phyloP scores from a whole-genome alignment of 2,113 vertebrate genomes.

The Erinaceus europaeus region DNA sequence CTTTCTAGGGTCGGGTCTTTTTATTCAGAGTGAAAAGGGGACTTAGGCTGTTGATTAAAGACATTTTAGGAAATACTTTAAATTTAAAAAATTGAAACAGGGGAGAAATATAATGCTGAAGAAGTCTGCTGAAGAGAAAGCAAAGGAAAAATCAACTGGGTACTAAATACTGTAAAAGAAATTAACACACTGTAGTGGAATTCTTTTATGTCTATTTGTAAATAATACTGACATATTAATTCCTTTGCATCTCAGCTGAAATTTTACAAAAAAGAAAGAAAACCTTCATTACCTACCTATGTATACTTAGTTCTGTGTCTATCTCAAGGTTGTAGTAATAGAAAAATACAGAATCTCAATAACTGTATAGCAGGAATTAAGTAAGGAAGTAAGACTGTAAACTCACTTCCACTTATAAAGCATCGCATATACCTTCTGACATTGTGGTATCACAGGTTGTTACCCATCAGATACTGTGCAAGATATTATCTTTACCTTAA shows the following conservation, averaged over 20 bases:
- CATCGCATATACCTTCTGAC: not conserved
- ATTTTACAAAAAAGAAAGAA: not conserved
- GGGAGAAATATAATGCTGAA: not conserved
- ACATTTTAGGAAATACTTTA: not conserved
- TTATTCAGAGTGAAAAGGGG: not conserved
- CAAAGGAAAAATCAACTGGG: not conserved
- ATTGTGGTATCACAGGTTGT: not conserved
- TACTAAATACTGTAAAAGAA: not conserved
- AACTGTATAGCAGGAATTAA: not conserved
- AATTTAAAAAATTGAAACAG: not conserved
- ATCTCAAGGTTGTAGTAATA: no score
- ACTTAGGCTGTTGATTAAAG: not conserved
- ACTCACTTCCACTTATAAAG: not conserved
- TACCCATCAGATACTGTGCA: not conserved
- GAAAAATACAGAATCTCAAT: no score
- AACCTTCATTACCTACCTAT: no score
- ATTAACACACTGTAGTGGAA: not conserved
- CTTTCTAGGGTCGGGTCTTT: not conserved
- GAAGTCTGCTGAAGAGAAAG: not conserved
- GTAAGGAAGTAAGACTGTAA: not conserved
- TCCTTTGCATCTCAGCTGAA: not conserved
- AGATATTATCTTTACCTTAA: not conserved
- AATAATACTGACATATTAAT: not conserved
- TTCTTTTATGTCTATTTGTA: not conserved
- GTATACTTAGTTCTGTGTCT: no score